A percentile compares a stretch with the other conserved stretches of the same genome.
These are phyloP conservation scores for Epinephelus coioides DNA, from an alignment of 2,797 vertebrate species.

Conservation along the genomic window DNA sequence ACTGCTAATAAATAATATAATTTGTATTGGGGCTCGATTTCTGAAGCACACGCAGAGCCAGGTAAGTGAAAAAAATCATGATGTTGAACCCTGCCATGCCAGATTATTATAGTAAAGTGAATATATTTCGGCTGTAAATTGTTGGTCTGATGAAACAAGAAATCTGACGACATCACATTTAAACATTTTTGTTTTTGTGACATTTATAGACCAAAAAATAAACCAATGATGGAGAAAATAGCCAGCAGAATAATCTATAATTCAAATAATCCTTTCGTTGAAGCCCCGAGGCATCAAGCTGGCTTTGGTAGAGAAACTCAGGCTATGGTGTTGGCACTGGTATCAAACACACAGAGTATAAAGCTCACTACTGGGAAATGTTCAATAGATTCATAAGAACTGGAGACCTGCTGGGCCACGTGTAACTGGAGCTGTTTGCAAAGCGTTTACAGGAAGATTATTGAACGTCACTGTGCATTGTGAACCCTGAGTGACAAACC, in stretches of 20 bases:
- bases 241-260: background rate
- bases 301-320: background rate
- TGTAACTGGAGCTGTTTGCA: slow-evolving; percentile 65
- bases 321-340: background rate
- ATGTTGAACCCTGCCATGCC: no score
- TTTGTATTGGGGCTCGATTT: no score
- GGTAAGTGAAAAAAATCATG: no score
- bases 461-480: slow-evolving; percentile 40
- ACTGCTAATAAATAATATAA: no score
- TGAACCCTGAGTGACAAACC: slow-evolving; percentile 33
- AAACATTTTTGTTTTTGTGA: background rate
- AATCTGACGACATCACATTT: background rate
- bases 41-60: no score
- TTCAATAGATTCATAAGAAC: slow-evolving; percentile 21
- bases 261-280: background rate
- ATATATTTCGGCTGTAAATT: no score
- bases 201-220: background rate
- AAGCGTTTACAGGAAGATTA: slow-evolving; percentile 77
- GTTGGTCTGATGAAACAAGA: background rate
- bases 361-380: slow-evolving; percentile 2
- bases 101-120: no score
- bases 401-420: slow-evolving; percentile 14
- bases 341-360: slow-evolving; percentile 3
- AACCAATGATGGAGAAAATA: background rate
- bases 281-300: background rate